Evolutionary conservation across 2,888 invertebrate genomes (phyloP), one percentile per base, ranked within the genome.

Genomic region (Ophion obscuratus): DNA sequence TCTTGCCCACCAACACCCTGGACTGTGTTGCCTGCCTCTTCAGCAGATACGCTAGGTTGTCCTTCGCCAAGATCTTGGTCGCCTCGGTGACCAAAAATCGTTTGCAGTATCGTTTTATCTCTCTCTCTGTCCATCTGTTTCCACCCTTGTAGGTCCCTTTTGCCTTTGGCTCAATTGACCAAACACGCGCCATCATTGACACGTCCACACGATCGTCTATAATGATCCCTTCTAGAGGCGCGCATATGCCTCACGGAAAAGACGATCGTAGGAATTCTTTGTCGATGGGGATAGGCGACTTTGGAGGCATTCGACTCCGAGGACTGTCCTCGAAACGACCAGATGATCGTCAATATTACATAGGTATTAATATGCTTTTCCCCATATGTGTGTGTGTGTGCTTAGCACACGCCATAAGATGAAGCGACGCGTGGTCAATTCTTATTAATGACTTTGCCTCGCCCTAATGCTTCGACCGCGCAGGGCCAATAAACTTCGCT

Each of bases 351-450:
- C 53, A 14, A 17, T 17, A 53, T 53, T 53, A 17, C 14, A 17
- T 53, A 53, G 17, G 53, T 17, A 17, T 17, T 68, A 67, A 44
- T 61, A 44, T 24, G n/a, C 40, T 40, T 40, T 74, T 67, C 47
- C 53, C 53, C n/a, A n/a, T n/a, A n/a, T n/a, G 9, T 59, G 59
- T 7, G 40, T 24, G 44, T 57, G 44, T 14, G 59, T 31, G 53
- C 53, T 17, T 17, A 53, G 53, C 74, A 82, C 88, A 89, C 76
- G 86, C 76, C 64, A 77, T 77, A 36, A 57, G 57, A 77, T 24
- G 77, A 77, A 47, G 14, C 66, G 90, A 85, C 90, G 89, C 90
- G 90, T 91, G 91, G 88, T 90, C 90, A 89, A 90, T 90, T 89
- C 81, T 87, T 88, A 89, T 91, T 90, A 89, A 92, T 90, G 90